These are phyloP conservation scores for Dichetophora obliterata DNA, from an alignment of 2,888 invertebrate species.

Conservation along the genomic window DNA sequence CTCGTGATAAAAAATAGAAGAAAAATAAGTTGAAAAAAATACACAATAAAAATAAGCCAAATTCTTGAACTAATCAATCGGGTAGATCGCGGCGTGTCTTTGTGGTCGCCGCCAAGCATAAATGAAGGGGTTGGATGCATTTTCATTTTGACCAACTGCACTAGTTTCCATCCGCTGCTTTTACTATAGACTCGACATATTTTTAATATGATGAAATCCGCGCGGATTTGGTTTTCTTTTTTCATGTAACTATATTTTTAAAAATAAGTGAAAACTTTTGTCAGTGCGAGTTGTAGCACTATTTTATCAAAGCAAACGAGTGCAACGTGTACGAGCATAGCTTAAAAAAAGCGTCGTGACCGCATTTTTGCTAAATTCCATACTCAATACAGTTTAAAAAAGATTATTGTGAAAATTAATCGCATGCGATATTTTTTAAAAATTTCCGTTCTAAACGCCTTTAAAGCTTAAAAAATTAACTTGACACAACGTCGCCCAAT, in stretches of 20 bases:
- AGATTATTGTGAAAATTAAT: no score
- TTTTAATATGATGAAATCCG: neutral
- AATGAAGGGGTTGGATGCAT: slow-evolving; percentile 22
- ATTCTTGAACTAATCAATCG: neutral
- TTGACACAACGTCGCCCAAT: neutral
- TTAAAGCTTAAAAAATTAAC: neutral
- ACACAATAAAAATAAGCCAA: neutral
- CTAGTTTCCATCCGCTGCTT: slow-evolving; percentile 20
- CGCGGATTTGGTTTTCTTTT: no score
- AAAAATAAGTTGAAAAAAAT: neutral
- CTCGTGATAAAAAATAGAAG: slow-evolving; percentile 19
- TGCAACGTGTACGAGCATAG: no score
- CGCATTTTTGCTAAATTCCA: no score
- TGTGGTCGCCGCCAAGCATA: neutral
- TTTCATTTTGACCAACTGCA: slow-evolving; percentile 21
- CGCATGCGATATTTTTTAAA: no score
- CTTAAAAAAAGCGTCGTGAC: no score
- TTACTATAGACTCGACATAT: neutral
- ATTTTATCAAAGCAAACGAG: no score
- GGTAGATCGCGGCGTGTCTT: neutral
- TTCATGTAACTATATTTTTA: no score
- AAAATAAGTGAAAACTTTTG: no score
- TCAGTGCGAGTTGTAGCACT: no score
- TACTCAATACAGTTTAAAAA: no score
- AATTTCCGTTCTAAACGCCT: neutral